Percentiles rank a stretch among this genome's conserved stretches.
These are phyloP conservation scores for Syngnathus typhle DNA, from an alignment of 2,113 vertebrate genomes.

Conservation along the genomic window DNA sequence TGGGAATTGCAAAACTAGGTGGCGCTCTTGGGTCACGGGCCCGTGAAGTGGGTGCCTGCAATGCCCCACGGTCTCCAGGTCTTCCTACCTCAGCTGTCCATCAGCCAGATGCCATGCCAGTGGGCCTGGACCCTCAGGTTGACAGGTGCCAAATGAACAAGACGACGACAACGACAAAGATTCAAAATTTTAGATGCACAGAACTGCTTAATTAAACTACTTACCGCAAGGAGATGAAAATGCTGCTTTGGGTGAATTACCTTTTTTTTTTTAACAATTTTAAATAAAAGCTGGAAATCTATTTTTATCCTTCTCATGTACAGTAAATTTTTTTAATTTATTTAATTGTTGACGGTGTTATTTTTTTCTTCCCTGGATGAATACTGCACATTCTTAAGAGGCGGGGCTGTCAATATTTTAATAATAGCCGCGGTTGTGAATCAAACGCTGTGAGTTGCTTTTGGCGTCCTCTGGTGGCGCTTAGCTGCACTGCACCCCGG, in stretches of 20 bases:
- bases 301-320: not conserved
- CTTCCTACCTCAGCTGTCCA: conserved; percentile 69
- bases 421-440: not conserved
- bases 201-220: not conserved
- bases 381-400: not conserved
- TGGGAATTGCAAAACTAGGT: conserved; percentile 69
- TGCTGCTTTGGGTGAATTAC: too few species aligned
- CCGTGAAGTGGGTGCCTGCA: conserved; percentile 73
- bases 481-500: conserved; percentile 12
- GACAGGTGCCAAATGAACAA: conserved; percentile 55
- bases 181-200: not conserved
- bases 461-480: conserved; percentile 24
- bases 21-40: conserved; percentile 73
- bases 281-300: too few species aligned
- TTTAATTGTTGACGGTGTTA: not conserved
- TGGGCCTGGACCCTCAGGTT: conserved; percentile 88
- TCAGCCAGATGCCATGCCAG: conserved; percentile 75
- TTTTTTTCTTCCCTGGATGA: not conserved
- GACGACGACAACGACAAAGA: not conserved
- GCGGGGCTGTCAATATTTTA: not conserved
- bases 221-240: not conserved
- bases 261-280: too few species aligned
- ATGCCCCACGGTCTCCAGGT: conserved; percentile 72
- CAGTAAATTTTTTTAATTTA: too few species aligned
- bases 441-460: not conserved